Percentiles rank a stretch among this genome's conserved stretches.
phyloP scores from a whole-genome alignment of 2,888 invertebrate species.

The Harmothoe impar region DNA sequence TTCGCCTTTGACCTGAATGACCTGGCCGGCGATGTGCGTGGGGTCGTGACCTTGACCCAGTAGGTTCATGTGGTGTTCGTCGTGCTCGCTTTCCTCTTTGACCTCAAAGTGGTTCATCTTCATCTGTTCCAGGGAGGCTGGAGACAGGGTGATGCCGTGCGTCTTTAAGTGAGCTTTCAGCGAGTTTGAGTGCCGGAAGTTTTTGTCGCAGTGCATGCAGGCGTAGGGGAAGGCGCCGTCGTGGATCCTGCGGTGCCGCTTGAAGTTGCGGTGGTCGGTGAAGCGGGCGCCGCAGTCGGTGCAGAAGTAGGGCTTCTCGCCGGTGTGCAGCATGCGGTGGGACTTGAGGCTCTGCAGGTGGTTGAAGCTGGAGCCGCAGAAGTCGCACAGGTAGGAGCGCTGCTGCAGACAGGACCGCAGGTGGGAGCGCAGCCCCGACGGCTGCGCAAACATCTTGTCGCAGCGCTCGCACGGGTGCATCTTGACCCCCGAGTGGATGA shows the following conservation, averaged over 20 bases:
- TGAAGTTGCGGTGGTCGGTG: conserved; percentile 75
- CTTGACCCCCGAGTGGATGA: conserved; percentile 73
- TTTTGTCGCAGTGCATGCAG: conserved; percentile 74
- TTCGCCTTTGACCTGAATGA: conserved; percentile 51
- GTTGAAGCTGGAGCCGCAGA: conserved; percentile 75
- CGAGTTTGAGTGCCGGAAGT: conserved; percentile 76
- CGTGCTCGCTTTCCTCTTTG: neutral
- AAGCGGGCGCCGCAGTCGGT: conserved; percentile 73
- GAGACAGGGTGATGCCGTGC: neutral
- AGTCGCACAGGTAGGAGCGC: conserved; percentile 74
- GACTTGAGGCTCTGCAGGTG: conserved; percentile 72
- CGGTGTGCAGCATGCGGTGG: conserved; percentile 73
- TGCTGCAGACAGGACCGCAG: conserved; percentile 72
- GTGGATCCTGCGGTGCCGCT: conserved; percentile 76
- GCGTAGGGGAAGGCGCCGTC: conserved; percentile 74
- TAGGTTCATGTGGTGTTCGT: neutral
- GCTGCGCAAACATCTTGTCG: conserved; percentile 73
- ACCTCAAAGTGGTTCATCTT: conserved; percentile 17
- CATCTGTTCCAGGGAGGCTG: neutral
- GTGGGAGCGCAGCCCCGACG: conserved; percentile 72
- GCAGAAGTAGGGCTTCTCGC: conserved; percentile 75
- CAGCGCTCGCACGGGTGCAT: conserved; percentile 73
- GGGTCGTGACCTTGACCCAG: neutral
- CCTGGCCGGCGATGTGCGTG: neutral
- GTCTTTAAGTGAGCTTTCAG: conserved; percentile 73